These are phyloP conservation scores for Epizoanthus illoricatus DNA, from an alignment of 92 coral and sea anemone species.

Conservation along the genomic window DNA sequence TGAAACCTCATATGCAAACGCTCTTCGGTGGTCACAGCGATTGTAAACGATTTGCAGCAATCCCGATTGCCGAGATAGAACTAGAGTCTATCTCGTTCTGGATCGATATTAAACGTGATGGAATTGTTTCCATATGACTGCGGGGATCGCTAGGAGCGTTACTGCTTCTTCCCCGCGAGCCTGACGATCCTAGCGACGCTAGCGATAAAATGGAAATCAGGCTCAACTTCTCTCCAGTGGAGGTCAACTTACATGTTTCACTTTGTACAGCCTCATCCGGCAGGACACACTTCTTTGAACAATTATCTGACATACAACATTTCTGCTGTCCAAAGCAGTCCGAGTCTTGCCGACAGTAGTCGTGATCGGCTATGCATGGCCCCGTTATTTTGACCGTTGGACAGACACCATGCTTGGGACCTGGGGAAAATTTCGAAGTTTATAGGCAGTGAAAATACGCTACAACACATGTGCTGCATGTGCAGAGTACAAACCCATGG, in stretches of 20 bases:
- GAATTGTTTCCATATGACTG: too few relatives aligned
- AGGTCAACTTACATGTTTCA: constrained; percentile 12
- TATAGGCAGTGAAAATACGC: background rate
- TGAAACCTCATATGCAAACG: too few relatives aligned
- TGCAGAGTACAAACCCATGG: background rate
- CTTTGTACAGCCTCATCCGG: constrained; percentile 10
- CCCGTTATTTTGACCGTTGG: constrained; percentile 22
- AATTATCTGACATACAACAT: constrained; percentile 4
- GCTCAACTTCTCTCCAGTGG: background rate
- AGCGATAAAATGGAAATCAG: background rate
- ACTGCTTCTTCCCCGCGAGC: background rate
- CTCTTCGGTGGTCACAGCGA: too few relatives aligned
- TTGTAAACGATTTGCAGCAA: too few relatives aligned
- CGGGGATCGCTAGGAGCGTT: too few relatives aligned
- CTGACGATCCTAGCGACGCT: background rate
- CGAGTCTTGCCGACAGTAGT: background rate
- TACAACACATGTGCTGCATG: background rate
- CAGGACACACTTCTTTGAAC: constrained; percentile 22
- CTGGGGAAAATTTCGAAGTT: background rate
- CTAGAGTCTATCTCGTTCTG: too few relatives aligned
- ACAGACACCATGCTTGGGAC: constrained; percentile 11
- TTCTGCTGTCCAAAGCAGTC: constrained; percentile 27
- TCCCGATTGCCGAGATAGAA: too few relatives aligned
- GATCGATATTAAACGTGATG: too few relatives aligned
- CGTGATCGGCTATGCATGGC: constrained; percentile 11